A percentile compares a stretch with the other conserved stretches of the same genome.
Conservation (phyloP, 2,113 vertebrate genomes). For the Podocnemis expansa region DNA sequence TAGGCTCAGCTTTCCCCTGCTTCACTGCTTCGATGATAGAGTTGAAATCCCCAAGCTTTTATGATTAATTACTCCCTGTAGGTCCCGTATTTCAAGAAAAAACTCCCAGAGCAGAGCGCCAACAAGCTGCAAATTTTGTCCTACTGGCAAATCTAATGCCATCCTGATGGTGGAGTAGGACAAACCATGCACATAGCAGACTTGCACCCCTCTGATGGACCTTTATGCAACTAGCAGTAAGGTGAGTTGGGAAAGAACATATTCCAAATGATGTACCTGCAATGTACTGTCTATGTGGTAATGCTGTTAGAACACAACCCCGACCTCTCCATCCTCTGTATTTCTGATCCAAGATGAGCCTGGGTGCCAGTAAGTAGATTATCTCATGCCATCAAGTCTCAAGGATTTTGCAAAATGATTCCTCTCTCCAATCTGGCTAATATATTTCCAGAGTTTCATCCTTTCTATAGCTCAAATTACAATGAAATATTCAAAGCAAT, state of each 20-base stretch:
- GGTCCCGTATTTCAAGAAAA: conserved; percentile 82
- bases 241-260: not conserved
- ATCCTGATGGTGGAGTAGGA: conserved; percentile 45
- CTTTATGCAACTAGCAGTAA: not conserved
- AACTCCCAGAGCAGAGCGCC: conserved; percentile 65
- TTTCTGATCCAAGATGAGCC: not conserved
- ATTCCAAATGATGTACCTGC: not conserved
- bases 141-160: conserved; percentile 44
- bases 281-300: not conserved
- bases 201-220: not conserved
- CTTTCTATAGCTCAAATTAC: not conserved
- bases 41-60: conserved; percentile 89
- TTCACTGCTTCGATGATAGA: conserved; percentile 85
- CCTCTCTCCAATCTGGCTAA: not conserved
- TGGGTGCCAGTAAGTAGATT: not conserved
- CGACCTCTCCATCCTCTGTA: not conserved
- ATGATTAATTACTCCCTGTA: conserved; percentile 88
- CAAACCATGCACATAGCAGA: not conserved
- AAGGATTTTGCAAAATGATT: not conserved
- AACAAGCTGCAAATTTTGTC: conserved; percentile 75
- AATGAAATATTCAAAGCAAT: not conserved
- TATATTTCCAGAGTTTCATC: not conserved
- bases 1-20: conserved; percentile 91
- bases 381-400: not conserved
- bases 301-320: not conserved